These are phyloP conservation scores for Plodia interpunctella DNA, from an alignment of 1,140 invertebrate genomes.

Conservation along the genomic window DNA sequence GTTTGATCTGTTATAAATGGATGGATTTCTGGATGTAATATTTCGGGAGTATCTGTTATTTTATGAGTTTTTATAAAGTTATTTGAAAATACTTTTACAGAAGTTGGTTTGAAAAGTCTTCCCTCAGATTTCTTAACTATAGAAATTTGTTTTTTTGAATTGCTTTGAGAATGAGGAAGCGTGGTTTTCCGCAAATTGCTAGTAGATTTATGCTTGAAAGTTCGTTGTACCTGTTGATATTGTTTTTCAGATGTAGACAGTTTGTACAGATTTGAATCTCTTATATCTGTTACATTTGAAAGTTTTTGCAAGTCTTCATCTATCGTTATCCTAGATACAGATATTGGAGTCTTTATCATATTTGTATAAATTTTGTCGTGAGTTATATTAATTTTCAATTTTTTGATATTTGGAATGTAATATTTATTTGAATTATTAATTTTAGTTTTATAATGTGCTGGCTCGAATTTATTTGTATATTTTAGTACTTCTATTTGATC, in stretches of 20 bases:
- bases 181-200: too few relatives aligned
- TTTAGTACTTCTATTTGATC: not conserved
- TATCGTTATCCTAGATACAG: not conserved
- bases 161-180: too few relatives aligned
- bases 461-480: not conserved
- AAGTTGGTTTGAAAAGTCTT: too few relatives aligned
- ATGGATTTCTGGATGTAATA: not conserved
- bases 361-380: not conserved
- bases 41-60: too few relatives aligned
- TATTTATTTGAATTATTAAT: not conserved
- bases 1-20: not conserved
- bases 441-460: not conserved
- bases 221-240: not conserved
- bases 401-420: not conserved
- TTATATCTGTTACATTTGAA: not conserved
- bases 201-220: too few relatives aligned
- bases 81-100: too few relatives aligned
- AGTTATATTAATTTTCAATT: not conserved
- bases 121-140: too few relatives aligned
- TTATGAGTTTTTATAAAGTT: too few relatives aligned
- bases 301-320: not conserved
- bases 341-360: not conserved
- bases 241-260: not conserved
- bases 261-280: not conserved
- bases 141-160: too few relatives aligned